Conservation (phyloP, 2,113 vertebrate species). For the Malurus alboscapulatus region DNA sequence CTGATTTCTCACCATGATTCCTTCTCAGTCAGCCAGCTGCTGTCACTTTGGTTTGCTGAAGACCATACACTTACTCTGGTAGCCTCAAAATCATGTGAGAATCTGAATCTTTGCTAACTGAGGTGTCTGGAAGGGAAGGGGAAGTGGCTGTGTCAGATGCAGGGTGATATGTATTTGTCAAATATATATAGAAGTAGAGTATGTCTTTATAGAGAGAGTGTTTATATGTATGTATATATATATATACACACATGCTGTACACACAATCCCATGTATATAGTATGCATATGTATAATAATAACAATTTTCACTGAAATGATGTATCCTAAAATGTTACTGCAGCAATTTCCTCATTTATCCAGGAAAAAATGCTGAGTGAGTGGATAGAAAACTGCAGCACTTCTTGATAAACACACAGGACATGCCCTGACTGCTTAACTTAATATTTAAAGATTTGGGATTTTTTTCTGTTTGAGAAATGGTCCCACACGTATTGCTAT, state of each 20-base stretch:
- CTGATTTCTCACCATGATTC: background rate
- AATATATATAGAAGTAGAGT: background rate
- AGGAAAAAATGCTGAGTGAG: background rate
- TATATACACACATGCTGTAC: background rate
- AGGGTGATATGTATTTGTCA: background rate
- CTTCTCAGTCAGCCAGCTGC: background rate
- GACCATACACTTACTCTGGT: background rate
- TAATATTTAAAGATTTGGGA: background rate
- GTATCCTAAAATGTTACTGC: background rate
- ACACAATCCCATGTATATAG: background rate
- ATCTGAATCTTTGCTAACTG: background rate
- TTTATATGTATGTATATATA: accelerated
- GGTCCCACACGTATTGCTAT: background rate
- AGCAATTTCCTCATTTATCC: background rate
- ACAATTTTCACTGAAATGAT: background rate
- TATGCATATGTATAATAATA: background rate
- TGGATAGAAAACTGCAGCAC: background rate
- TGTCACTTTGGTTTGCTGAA: background rate
- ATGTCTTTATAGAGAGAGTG: background rate
- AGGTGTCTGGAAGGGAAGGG: background rate
- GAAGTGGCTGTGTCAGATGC: background rate
- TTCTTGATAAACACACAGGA: background rate
- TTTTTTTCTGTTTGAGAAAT: background rate
- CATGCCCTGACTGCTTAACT: background rate
- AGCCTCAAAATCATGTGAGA: background rate